phyloP scores from a whole-genome alignment of 2,113 vertebrate genomes.

The Anoura caudifer region DNA sequence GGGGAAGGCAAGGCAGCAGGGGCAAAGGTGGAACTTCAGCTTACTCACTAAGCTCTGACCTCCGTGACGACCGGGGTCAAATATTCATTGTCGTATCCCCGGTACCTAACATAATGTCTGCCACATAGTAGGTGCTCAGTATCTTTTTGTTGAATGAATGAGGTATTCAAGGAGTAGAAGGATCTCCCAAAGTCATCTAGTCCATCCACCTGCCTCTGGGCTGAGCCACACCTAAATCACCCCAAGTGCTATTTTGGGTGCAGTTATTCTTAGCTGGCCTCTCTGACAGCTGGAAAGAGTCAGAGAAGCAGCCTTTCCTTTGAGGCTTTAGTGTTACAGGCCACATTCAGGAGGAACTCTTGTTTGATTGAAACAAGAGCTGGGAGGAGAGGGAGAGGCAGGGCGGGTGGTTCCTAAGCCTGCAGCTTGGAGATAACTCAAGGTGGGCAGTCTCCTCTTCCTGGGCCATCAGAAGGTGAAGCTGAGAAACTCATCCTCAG shows the following conservation, averaged over 20 bases:
- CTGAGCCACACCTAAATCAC: constrained; percentile 62
- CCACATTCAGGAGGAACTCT: constrained; percentile 9
- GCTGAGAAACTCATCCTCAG: background rate
- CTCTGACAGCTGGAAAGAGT: constrained; percentile 72
- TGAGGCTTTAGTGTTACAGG: constrained; percentile 18
- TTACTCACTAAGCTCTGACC: background rate
- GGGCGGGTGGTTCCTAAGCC: background rate
- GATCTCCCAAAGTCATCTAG: constrained; percentile 9
- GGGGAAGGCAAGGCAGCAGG: background rate
- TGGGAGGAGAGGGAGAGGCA: constrained; percentile 17
- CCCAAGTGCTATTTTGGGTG: constrained; percentile 64
- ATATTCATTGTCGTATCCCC: background rate
- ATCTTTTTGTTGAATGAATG: background rate
- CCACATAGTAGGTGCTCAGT: background rate
- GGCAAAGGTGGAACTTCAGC: background rate
- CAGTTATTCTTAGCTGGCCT: constrained; percentile 72
- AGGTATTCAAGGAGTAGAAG: background rate
- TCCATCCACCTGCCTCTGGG: constrained; percentile 69
- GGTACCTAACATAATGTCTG: background rate
- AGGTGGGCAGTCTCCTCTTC: background rate
- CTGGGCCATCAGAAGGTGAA: background rate
- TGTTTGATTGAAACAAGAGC: constrained; percentile 38
- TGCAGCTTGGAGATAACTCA: constrained; percentile 2
- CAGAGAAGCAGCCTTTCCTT: constrained; percentile 51
- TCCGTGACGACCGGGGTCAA: background rate